Evolutionary conservation across 1,140 invertebrate genomes (phyloP).

Genomic region (Diabrotica undecimpunctata): DNA sequence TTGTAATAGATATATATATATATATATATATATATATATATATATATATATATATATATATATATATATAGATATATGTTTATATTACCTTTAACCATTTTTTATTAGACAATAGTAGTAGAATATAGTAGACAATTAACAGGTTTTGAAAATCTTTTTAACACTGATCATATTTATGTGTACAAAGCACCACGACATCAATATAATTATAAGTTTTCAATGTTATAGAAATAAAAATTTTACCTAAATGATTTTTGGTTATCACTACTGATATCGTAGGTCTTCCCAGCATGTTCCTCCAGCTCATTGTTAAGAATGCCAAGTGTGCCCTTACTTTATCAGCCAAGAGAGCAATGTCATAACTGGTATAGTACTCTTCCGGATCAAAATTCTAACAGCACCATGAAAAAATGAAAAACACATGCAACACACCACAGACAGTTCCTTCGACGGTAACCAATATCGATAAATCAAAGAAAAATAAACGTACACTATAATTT

Average conservation of each 20-base stretch:
- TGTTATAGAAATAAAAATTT: background rate
- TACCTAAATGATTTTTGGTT: slow-evolving; percentile 77
- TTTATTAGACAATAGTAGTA: too few species aligned
- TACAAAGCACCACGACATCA: too few species aligned
- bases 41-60: too few species aligned
- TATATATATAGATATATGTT: too few species aligned
- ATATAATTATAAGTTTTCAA: background rate
- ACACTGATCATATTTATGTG: too few species aligned
- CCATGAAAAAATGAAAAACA: slow-evolving; percentile 41
- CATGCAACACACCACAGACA: slow-evolving; percentile 17
- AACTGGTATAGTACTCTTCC: slow-evolving; percentile 89
- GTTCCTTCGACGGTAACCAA: background rate
- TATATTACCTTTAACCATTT: too few species aligned
- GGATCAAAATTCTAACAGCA: slow-evolving; percentile 81
- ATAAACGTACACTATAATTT: too few species aligned
- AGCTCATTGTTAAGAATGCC: slow-evolving; percentile 89
- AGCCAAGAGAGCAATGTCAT: slow-evolving; percentile 82
- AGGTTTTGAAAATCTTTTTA: too few species aligned
- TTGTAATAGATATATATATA: too few species aligned
- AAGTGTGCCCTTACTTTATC: slow-evolving; percentile 84
- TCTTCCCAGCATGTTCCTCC: slow-evolving; percentile 86
- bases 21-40: too few species aligned
- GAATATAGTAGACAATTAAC: too few species aligned
- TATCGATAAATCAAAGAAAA: background rate
- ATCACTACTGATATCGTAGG: slow-evolving; percentile 82